Base-by-base conservation (phyloP, 2,113 vertebrate species). In the Benitochromis conjunctus region DNA sequence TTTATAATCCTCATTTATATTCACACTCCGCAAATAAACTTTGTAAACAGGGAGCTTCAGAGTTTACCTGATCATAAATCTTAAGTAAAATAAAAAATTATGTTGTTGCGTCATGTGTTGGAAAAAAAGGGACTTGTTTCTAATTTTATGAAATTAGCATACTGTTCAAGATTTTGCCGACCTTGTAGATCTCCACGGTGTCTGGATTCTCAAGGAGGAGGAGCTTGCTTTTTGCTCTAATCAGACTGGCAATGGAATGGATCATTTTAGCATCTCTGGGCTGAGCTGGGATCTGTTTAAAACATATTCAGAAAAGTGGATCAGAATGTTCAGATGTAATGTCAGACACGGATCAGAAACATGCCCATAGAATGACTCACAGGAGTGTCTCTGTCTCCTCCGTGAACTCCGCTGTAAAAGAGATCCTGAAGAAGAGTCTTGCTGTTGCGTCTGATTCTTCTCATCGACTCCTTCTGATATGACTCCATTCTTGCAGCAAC, bases 131-230 rank as follows among this genome's bases (percentile, higher is more conserved):
- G 41, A 31, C 43, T 51, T 48, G 26, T 51, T 51, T 12, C 16
- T 31, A 31, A 74, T 74, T 51, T 74, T 0, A 51, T 51, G 16
- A 74, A 51, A 76, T 31, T 31, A 53, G 10, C 26, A 53, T 19
- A 18, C 18, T 53, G 26, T 53, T 53, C 26, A 1, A 3, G 71
- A 53, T 60, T 43, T 60, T 60, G 5, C 66, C 79, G 29, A 96
- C 95, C 92, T 95, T 95, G 80, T 94, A 95, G 81, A 95, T 91
- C 84, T 95, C 93, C 80, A 95, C 86, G 1, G 87, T 91, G 18
- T 95, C 90, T 0, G 94, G 93, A 36, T 93, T 95, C 83, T 95
- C 94, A 1, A 95, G 83, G 8, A 95, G 87, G 53, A 96, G 88
- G 13, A 96, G 90, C 74, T 93, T 94, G 36, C 93, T 94, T 84